Evolutionary conservation across 1,140 invertebrate species (phyloP), one percentile per base, ranked within the genome.

Genomic region (Saxidomus purpurata): DNA sequence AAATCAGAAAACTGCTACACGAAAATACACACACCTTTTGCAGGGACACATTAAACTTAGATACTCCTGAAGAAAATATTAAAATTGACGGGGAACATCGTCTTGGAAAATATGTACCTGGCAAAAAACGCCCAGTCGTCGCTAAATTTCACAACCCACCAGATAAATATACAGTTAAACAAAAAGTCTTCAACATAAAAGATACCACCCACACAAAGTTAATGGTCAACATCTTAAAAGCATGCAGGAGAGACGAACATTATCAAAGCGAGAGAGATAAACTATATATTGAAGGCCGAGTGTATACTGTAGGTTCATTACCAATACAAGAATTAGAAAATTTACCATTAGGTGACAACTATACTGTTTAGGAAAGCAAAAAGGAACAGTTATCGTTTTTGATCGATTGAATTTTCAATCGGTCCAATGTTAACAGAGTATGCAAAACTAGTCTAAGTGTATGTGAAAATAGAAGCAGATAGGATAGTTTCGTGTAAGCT

Each of bases 191-290:
- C 22, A 22, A 55, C 4, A 55, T 22, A 9, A 55, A 22, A 22
- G 52, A 55, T 6, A 55, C 52, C 9, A 11, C 22, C n/a, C 22
- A 15, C 52, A 55, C n/a, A 22, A 22, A 11, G 74, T 77, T 2
- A 40, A 15, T 43, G 38, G 43, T 77, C 40, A 77, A 25, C 38
- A 38, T 11, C 34, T 38, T 19, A 40, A 77, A 77, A 25, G 9
- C 8, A 77, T 77, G 11, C 36, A 77, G 40, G 38, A 74, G n/a
- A 74, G 69, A 40, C 74, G 74, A 19, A 40, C 11, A 77, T 38
- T 8, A 17, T 47, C 43, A 38, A 77, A 13, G 13, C 74, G 36
- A 8, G 36, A 38, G 17, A 11, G 74, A 77, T 40, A 77, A 77
- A 77, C 40, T 38, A 38, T 28, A 47, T 47, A 77, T 77, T 17